These are phyloP conservation scores for Ctenopoma kingsleyae DNA, from an alignment of 2,797 vertebrate species.

Conservation along the genomic window DNA sequence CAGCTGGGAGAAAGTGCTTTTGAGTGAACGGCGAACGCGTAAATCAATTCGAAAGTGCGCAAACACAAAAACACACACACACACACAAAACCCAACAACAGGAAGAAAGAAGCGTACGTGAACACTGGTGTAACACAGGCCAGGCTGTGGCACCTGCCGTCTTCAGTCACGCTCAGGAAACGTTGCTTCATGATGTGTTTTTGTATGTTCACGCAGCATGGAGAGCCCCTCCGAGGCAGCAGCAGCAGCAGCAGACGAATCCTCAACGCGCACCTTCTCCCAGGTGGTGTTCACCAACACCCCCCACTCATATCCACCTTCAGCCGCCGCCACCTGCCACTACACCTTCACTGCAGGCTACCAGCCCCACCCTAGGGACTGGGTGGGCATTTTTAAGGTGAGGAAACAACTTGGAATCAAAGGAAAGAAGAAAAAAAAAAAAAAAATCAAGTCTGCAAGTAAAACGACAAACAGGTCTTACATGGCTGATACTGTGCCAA, in stretches of 20 bases:
- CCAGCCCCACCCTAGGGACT: conserved; percentile 84
- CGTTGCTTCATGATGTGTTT: conserved; percentile 6
- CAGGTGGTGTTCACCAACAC: conserved; percentile 89
- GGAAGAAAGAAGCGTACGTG: background rate
- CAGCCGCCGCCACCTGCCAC: conserved; percentile 80
- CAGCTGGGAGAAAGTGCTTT: background rate
- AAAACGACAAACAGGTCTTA: no score
- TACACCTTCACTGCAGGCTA: conserved; percentile 83
- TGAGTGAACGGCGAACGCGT: background rate
- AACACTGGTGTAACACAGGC: background rate
- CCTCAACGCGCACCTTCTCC: conserved; percentile 77
- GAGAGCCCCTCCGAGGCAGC: conserved; percentile 57
- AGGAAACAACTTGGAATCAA: background rate
- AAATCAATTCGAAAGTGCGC: conserved; percentile 8
- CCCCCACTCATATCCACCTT: conserved; percentile 82
- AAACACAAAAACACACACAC: background rate
- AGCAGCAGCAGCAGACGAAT: conserved; percentile 59
- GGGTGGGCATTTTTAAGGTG: conserved; percentile 95
- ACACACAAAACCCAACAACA: conserved; percentile 10
- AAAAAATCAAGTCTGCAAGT: no score
- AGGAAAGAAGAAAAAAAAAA: conserved; percentile 16
- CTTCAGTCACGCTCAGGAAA: conserved; percentile 22
- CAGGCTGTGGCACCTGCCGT: conserved; percentile 15
- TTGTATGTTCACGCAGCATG: conserved; percentile 72
- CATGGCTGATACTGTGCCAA: no score